These are phyloP conservation scores for Antrozous pallidus DNA, from an alignment of 2,797 vertebrate genomes.

Conservation along the genomic window DNA sequence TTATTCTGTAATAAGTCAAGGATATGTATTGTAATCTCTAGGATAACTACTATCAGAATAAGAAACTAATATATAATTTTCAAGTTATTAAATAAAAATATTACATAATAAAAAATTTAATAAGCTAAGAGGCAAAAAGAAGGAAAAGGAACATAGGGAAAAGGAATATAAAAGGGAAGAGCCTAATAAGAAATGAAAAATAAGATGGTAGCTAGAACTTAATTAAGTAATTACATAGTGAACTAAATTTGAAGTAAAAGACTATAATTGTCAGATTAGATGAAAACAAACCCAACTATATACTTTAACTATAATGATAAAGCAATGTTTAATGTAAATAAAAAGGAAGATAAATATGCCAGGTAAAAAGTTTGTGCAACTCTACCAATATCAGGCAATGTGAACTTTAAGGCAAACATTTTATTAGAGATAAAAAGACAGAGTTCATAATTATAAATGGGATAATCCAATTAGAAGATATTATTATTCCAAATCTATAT, in stretches of 20 bases:
- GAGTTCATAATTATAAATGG: background rate
- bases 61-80: background rate
- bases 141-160: background rate
- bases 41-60: background rate
- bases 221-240: background rate
- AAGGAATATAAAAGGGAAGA: background rate
- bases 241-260: conserved; percentile 28
- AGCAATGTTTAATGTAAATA: background rate
- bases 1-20: background rate
- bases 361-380: background rate
- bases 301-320: background rate
- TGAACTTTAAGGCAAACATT: background rate
- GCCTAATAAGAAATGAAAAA: background rate
- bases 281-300: background rate
- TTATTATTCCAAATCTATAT: background rate
- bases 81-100: conserved; percentile 2
- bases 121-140: background rate
- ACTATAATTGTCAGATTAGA: background rate
- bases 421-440: background rate
- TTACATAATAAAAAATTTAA: background rate
- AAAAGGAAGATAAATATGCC: background rate
- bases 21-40: background rate
- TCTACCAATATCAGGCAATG: background rate
- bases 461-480: background rate
- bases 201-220: background rate